Percentiles rank a stretch among this genome's conserved stretches.
Conservation (phyloP, 2,797 vertebrate species). For the Manis pentadactyla region DNA sequence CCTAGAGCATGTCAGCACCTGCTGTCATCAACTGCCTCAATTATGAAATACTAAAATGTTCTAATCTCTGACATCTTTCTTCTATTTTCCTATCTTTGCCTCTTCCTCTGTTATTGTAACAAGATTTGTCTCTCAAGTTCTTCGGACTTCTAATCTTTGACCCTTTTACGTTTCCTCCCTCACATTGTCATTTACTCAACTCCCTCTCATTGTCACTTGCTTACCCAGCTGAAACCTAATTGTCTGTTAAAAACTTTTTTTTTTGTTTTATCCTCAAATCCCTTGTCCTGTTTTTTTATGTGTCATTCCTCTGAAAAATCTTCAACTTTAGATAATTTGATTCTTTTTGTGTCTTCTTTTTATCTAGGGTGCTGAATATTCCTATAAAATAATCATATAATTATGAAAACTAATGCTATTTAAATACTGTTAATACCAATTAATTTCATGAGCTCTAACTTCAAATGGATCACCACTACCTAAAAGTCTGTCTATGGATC, state of each 20-base stretch:
- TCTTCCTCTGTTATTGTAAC: neutral
- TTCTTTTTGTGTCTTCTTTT: neutral
- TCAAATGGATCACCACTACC: neutral
- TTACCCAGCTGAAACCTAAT: neutral
- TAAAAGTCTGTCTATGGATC: neutral
- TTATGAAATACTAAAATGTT: conserved; percentile 40
- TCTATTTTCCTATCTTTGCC: neutral
- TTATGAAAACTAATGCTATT: conserved; percentile 42
- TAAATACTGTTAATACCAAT: neutral
- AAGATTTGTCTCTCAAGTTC: neutral
- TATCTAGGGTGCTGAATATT: neutral
- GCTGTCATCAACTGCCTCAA: neutral
- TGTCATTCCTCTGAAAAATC: neutral
- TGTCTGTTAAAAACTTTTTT: neutral
- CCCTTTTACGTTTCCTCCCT: neutral
- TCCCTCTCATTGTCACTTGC: neutral
- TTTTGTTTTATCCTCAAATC: neutral
- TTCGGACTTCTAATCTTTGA: neutral
- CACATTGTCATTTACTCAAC: neutral
- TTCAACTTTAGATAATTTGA: conserved; percentile 1
- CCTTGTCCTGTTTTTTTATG: neutral
- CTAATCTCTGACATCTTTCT: neutral
- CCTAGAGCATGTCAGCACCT: neutral
- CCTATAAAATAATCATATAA: neutral
- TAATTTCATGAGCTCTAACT: neutral